phyloP scores from a whole-genome alignment of 1,140 invertebrate genomes.

The Brachionus sp. region DNA sequence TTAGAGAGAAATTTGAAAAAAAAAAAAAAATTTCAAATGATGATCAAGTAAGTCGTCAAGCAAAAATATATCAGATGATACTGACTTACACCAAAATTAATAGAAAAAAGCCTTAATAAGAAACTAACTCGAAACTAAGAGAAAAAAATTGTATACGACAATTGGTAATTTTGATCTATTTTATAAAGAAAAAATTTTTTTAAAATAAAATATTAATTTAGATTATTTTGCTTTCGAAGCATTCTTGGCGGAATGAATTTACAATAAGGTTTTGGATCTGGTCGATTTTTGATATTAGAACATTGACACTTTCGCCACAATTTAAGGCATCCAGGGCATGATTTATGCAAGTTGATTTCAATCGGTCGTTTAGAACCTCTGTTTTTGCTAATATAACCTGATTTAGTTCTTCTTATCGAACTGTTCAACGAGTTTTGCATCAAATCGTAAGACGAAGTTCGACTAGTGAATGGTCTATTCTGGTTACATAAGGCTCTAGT shows the following conservation, averaged over 20 bases:
- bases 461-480: neutral
- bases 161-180: neutral
- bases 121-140: neutral
- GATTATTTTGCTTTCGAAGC: conserved; percentile 12
- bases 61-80: neutral
- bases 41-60: neutral
- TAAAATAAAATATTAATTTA: neutral
- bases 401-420: conserved; percentile 16
- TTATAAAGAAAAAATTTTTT: neutral
- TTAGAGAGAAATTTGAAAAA: no score
- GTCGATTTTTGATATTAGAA: conserved; percentile 46
- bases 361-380: neutral
- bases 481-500: neutral
- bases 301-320: conserved; percentile 37
- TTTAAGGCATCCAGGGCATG: conserved; percentile 42
- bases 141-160: neutral
- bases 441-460: neutral
- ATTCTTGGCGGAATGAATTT: conserved; percentile 44
- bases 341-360: conserved; percentile 41
- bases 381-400: conserved; percentile 15
- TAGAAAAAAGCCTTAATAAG: neutral
- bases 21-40: neutral
- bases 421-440: neutral
- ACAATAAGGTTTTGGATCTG: conserved; percentile 41
- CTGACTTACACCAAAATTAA: neutral